A percentile compares a stretch with the other conserved stretches of the same genome.
Conservation (phyloP, 2,113 vertebrate species). For the Scophthalmus maximus region DNA sequence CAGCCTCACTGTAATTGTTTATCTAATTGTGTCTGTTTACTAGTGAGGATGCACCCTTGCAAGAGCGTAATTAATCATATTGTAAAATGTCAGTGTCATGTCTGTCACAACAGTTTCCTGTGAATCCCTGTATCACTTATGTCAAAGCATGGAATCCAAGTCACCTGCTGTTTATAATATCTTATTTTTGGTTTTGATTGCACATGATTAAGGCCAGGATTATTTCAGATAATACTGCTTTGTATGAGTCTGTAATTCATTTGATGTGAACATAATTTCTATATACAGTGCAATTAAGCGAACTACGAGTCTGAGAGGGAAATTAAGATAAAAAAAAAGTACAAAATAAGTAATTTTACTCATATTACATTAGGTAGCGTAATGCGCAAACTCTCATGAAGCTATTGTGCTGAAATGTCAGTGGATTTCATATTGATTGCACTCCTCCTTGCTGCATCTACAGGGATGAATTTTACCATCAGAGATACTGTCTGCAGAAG, state of each 20-base stretch:
- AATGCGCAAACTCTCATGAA: conserved; percentile 23
- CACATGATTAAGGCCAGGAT: conserved; percentile 21
- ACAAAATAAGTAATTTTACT: conserved; percentile 18
- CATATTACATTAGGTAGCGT: conserved; percentile 15
- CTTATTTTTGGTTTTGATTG: conserved; percentile 7
- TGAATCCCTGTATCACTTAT: background rate
- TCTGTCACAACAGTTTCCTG: too few relatives aligned
- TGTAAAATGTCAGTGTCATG: background rate
- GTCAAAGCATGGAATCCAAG: conserved; percentile 9
- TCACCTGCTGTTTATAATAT: conserved; percentile 36
- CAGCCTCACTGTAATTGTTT: background rate
- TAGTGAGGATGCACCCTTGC: background rate
- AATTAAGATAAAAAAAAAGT: conserved; percentile 20
- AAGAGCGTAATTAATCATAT: background rate
- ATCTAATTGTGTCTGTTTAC: background rate
- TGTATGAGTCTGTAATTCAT: background rate
- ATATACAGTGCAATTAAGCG: conserved; percentile 22
- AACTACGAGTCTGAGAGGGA: conserved; percentile 18
- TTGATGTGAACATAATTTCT: conserved; percentile 17
- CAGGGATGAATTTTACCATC: background rate
- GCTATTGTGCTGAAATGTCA: conserved; percentile 27
- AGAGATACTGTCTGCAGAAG: background rate
- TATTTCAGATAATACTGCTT: conserved; percentile 3
- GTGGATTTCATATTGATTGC: background rate
- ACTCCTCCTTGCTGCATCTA: background rate